Evolutionary conservation across 2,797 vertebrate species (phyloP).

Genomic region (Lutjanus campechanus): DNA sequence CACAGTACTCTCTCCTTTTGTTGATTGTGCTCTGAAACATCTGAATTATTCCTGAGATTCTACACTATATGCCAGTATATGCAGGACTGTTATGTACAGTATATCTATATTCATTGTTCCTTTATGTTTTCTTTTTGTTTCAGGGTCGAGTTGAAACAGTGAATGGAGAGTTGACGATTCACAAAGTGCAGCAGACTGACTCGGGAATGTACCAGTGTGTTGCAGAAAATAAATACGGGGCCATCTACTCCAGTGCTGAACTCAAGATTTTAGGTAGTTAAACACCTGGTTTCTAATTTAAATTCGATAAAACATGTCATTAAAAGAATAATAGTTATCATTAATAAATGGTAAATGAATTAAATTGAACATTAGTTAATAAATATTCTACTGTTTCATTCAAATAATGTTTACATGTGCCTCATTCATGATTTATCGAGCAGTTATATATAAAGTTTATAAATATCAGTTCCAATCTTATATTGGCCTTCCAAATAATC

Average conservation of each 20-base stretch:
- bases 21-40: conserved; percentile 40
- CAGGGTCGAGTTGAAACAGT: conserved; percentile 91
- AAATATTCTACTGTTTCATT: no score
- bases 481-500: no score
- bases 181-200: conserved; percentile 90
- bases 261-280: conserved; percentile 91
- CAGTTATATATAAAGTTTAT: no score
- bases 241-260: conserved; percentile 92
- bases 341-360: no score
- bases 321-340: not conserved
- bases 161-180: conserved; percentile 92
- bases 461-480: no score
- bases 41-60: conserved; percentile 39
- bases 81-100: not conserved
- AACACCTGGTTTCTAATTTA: not conserved
- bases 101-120: not conserved
- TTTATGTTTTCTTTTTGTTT: conserved; percentile 47
- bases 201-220: conserved; percentile 98
- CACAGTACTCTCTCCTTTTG: conserved; percentile 21
- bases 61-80: not conserved
- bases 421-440: no score
- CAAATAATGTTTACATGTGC: no score
- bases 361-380: no score
- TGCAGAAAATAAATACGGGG: conserved; percentile 94
- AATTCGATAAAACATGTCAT: not conserved